A percentile compares a stretch with the other conserved stretches of the same genome.
Conservation (phyloP, 2,888 invertebrate species). For the Plagiodera versicolora region DNA sequence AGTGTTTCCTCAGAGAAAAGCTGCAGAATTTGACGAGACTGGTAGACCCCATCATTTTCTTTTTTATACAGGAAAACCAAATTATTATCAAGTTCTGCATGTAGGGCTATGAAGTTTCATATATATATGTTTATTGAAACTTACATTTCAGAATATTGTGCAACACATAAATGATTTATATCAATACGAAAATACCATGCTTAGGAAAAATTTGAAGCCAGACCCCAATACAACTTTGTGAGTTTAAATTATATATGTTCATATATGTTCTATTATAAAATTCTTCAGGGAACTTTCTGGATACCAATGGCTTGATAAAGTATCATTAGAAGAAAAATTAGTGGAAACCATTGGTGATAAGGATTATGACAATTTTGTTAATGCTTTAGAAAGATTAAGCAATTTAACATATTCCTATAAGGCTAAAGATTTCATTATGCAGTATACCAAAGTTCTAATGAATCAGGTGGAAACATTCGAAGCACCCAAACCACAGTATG, state of each 20-base stretch:
- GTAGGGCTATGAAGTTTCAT: constrained; percentile 59
- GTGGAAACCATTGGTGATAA: constrained; percentile 69
- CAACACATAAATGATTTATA: constrained; percentile 68
- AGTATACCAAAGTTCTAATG: constrained; percentile 65
- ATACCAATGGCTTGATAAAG: constrained; percentile 68
- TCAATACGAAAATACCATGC: constrained; percentile 71
- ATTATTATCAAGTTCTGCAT: constrained; percentile 80
- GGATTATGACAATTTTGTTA: constrained; percentile 73
- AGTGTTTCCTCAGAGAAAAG: constrained; percentile 81
- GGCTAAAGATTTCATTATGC: constrained; percentile 72
- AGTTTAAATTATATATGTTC: constrained; percentile 36
- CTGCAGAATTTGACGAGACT: constrained; percentile 85
- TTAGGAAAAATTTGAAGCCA: constrained; percentile 63
- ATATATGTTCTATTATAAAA: neutral
- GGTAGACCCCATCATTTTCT: constrained; percentile 90
- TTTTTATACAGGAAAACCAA: constrained; percentile 89
- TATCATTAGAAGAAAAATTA: constrained; percentile 64
- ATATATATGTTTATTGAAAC: neutral
- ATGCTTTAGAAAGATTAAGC: constrained; percentile 70
- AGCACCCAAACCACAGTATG: constrained; percentile 69
- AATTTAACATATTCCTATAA: constrained; percentile 72
- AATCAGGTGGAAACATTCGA: constrained; percentile 62
- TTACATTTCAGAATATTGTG: constrained; percentile 64
- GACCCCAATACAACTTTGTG: constrained; percentile 65
- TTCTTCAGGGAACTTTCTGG: constrained; percentile 59